These are phyloP conservation scores for Oncopodura yosiiana DNA, from an alignment of 1,140 invertebrate species.

Conservation along the genomic window DNA sequence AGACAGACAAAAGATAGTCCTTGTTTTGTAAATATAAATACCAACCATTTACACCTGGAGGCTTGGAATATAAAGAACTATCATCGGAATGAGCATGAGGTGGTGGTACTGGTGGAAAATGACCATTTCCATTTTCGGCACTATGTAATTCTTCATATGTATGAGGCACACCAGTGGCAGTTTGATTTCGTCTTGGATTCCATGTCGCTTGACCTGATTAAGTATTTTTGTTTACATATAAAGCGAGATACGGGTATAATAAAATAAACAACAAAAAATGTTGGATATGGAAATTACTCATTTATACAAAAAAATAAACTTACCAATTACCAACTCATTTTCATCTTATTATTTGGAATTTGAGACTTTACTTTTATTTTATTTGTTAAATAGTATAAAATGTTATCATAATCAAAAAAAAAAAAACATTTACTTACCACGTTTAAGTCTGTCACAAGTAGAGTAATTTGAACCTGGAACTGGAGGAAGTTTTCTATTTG, in stretches of 20 bases:
- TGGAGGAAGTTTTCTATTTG: slow-evolving; percentile 78
- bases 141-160: slow-evolving; percentile 32
- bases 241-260: slow-evolving; percentile 22
- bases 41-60: slow-evolving; percentile 30
- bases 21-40: slow-evolving; percentile 8
- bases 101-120: slow-evolving; percentile 31
- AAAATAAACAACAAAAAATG: background rate
- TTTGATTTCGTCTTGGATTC: slow-evolving; percentile 28
- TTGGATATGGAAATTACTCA: background rate
- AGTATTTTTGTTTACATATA: slow-evolving; percentile 22
- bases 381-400: background rate
- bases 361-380: background rate
- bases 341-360: background rate
- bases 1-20: background rate
- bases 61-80: slow-evolving; percentile 33
- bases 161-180: slow-evolving; percentile 24
- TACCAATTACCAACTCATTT: background rate
- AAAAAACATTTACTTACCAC: slow-evolving; percentile 51
- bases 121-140: slow-evolving; percentile 22
- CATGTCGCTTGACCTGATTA: slow-evolving; percentile 33
- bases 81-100: slow-evolving; percentile 32
- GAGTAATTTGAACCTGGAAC: slow-evolving; percentile 86
- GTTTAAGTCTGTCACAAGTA: slow-evolving; percentile 83
- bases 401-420: background rate
- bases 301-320: too few relatives aligned